Conservation (phyloP, 2,888 invertebrate species). For the Stenodema calcarata region DNA sequence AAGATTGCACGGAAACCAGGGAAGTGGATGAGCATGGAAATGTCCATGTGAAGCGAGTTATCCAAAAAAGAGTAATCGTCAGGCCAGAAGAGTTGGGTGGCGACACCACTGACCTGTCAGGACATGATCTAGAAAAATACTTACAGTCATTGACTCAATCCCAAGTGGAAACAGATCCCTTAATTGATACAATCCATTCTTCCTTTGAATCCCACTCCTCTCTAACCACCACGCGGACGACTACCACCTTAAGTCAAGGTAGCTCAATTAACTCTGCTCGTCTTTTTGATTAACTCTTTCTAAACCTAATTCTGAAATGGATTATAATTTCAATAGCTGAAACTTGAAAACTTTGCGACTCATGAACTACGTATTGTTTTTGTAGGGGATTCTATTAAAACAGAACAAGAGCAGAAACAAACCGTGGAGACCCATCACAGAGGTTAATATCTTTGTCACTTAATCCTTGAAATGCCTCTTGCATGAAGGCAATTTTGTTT, state of each 20-base stretch:
- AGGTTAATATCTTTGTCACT: slow-evolving; percentile 51
- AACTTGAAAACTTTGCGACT: neutral
- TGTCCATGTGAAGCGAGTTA: slow-evolving; percentile 64
- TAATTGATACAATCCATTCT: slow-evolving; percentile 23
- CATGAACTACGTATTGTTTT: slow-evolving; percentile 36
- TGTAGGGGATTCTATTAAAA: slow-evolving; percentile 53
- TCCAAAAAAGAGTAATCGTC: slow-evolving; percentile 64
- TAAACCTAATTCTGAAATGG: neutral
- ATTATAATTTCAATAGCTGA: neutral
- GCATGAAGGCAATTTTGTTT: slow-evolving; percentile 45
- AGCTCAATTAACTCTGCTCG: slow-evolving; percentile 17
- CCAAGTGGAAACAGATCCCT: slow-evolving; percentile 45
- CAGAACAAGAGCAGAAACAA: slow-evolving; percentile 49
- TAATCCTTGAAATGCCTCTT: slow-evolving; percentile 37
- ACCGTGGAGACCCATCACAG: slow-evolving; percentile 46
- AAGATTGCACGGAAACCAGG: slow-evolving; percentile 65
- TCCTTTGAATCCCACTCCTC: slow-evolving; percentile 40
- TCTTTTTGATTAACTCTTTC: neutral
- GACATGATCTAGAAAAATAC: slow-evolving; percentile 60
- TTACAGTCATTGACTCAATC: slow-evolving; percentile 57
- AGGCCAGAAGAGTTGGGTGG: slow-evolving; percentile 59
- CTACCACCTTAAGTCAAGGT: slow-evolving; percentile 45
- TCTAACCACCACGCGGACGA: slow-evolving; percentile 39
- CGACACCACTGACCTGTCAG: slow-evolving; percentile 55
- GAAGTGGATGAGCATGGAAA: slow-evolving; percentile 66